Percentiles rank a stretch among this genome's conserved stretches.
These are phyloP conservation scores for Spodoptera picta DNA, from an alignment of 2,888 invertebrate species.

Conservation along the genomic window DNA sequence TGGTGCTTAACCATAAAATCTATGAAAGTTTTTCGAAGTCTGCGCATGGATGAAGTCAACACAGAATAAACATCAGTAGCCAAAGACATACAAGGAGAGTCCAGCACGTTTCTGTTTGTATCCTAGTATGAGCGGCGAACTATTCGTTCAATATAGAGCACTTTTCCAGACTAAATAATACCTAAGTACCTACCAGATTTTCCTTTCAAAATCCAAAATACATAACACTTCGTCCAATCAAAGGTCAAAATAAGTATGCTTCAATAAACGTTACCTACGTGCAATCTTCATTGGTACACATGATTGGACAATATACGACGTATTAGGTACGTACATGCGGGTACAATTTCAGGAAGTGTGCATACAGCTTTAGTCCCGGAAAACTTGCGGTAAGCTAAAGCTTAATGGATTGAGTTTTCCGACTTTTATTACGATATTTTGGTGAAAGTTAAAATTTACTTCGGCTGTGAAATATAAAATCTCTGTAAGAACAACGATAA, in stretches of 20 bases:
- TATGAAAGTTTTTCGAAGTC: too few relatives aligned
- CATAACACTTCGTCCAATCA: background rate
- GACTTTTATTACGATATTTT: slow-evolving; percentile 41
- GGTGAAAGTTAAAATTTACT: slow-evolving; percentile 37
- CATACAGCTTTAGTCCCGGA: background rate
- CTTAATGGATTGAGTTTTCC: slow-evolving; percentile 26
- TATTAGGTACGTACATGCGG: background rate
- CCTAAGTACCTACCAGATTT: background rate
- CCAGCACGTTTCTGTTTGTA: too few relatives aligned
- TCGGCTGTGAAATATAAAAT: slow-evolving; percentile 27
- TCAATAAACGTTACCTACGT: too few relatives aligned
- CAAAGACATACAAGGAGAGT: too few relatives aligned
- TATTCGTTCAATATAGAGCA: too few relatives aligned
- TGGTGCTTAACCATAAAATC: too few relatives aligned
- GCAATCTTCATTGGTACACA: too few relatives aligned
- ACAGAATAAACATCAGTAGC: too few relatives aligned
- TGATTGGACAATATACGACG: too few relatives aligned
- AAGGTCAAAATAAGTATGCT: background rate
- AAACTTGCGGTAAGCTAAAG: slow-evolving; percentile 18
- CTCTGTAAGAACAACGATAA: slow-evolving; percentile 17
- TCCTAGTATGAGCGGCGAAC: too few relatives aligned
- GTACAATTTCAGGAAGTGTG: background rate
- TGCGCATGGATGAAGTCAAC: too few relatives aligned
- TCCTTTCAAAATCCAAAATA: background rate
- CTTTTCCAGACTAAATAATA: too few relatives aligned